Evolutionary conservation across 2,113 vertebrate species (phyloP).

Genomic region (Chauna torquata): DNA sequence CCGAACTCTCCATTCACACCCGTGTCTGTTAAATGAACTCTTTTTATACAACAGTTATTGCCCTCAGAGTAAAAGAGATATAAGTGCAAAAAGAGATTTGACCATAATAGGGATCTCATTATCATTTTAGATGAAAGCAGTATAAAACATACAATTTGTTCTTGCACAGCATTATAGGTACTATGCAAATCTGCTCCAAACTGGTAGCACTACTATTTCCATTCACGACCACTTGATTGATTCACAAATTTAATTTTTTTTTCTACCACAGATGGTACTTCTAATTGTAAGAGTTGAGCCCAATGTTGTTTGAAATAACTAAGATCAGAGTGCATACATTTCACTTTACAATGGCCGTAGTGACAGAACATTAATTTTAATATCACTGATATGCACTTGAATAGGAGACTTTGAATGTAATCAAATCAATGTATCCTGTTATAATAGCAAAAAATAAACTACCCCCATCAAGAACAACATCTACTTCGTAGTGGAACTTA

Average conservation of each 20-base stretch:
- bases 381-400: not conserved
- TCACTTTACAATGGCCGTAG: not conserved
- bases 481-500: not conserved
- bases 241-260: slow-evolving; percentile 5
- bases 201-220: not conserved
- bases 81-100: not conserved
- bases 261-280: not conserved
- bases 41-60: not conserved
- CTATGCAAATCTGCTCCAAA: not conserved
- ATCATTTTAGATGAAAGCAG: not conserved
- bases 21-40: not conserved
- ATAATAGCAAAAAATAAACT: not conserved
- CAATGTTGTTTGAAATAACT: not conserved
- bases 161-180: not conserved
- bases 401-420: not conserved
- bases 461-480: not conserved
- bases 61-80: not conserved
- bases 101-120: not conserved
- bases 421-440: not conserved
- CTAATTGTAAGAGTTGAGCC: not conserved
- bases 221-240: not conserved
- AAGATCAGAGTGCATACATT: not conserved
- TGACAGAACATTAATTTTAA: slow-evolving; percentile 21
- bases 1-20: not conserved
- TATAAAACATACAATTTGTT: not conserved